Conservation (phyloP, 2,113 vertebrate species). For the Alligator sinensis region DNA sequence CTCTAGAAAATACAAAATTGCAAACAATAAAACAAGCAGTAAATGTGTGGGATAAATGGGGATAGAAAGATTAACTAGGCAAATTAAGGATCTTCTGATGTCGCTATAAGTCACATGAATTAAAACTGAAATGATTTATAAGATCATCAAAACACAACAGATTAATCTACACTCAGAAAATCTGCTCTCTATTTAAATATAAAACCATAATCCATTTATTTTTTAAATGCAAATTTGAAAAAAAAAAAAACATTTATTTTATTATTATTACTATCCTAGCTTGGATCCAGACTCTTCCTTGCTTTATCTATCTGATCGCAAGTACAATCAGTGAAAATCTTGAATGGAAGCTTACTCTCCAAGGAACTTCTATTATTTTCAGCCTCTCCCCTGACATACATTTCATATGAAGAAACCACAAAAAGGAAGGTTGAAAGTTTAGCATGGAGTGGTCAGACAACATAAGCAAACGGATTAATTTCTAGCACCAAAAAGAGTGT, state of each 20-base stretch:
- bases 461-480: not conserved
- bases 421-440: accelerated
- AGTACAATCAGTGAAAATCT: not conserved
- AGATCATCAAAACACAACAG: not conserved
- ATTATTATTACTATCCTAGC: not conserved
- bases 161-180: not conserved
- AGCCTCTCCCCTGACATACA: not conserved
- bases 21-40: not conserved
- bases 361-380: not conserved
- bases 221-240: not conserved
- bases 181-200: not conserved
- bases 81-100: not conserved
- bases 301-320: not conserved
- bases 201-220: not conserved
- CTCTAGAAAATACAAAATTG: not conserved
- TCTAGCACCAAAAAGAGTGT: too few relatives aligned
- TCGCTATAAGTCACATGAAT: not conserved
- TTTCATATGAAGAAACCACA: not conserved
- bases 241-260: not conserved
- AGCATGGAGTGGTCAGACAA: not conserved
- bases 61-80: not conserved
- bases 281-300: not conserved
- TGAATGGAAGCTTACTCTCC: not conserved
- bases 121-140: not conserved
- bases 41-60: not conserved